Evolutionary conservation across 2,113 vertebrate genomes (phyloP).

Genomic region (Chloroceryle aenea): DNA sequence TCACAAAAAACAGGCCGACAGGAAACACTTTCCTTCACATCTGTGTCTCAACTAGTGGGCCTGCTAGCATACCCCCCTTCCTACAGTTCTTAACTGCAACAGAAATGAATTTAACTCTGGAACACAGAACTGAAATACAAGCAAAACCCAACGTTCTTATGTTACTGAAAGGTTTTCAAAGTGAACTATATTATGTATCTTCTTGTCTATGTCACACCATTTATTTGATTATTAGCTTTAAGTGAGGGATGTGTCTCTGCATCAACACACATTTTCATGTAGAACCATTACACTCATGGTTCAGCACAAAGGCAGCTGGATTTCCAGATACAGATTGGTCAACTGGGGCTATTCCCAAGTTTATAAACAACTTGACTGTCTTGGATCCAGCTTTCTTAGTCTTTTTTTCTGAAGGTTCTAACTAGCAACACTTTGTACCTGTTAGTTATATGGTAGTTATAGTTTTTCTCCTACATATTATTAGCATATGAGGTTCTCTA

Average conservation of each 20-base stretch:
- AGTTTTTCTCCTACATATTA: neutral
- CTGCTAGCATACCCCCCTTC: neutral
- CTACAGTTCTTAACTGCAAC: neutral
- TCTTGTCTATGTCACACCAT: neutral
- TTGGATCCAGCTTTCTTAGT: neutral
- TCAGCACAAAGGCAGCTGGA: neutral
- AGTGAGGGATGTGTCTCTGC: neutral
- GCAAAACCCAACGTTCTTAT: neutral
- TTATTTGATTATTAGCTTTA: neutral
- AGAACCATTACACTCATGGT: neutral
- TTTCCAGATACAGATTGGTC: neutral
- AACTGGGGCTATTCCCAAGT: neutral
- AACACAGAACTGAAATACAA: no score
- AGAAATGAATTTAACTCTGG: neutral
- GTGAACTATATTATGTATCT: neutral
- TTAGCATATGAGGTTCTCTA: neutral
- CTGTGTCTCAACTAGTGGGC: neutral
- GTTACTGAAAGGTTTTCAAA: neutral
- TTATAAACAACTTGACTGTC: neutral
- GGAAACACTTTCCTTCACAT: neutral
- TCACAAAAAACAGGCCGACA: neutral
- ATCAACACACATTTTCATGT: neutral
- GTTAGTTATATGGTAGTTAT: neutral
- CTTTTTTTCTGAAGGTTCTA: neutral
- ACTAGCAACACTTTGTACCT: neutral